Base-by-base conservation (phyloP, 2,113 vertebrate species). In the Limanda limanda region DNA sequence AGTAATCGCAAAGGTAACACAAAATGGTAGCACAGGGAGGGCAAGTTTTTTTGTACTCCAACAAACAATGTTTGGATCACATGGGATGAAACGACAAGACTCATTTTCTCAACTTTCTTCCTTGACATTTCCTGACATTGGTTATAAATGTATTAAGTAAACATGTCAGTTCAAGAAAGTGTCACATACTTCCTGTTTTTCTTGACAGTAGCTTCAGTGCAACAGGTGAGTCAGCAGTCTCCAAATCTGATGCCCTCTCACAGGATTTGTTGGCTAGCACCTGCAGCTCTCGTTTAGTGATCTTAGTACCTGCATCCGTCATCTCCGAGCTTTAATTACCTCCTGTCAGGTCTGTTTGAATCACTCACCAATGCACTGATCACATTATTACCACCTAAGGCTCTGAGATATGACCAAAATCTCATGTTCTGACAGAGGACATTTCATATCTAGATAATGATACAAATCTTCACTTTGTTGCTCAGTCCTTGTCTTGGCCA, bases 321-420 rank as follows among this genome's bases (percentile, higher is more conserved):
- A 45, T 14, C 37, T 18, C 52, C 0, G 8, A 6, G 1, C 25
- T 71, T 63, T 23, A 6, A 63, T 61, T 45, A 55, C 5, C 20
- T 72, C 10, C 42, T 61, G 54, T 69, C 58, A 45, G 63, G 21
- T 62, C 21, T 47, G 87, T 61, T 86, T 69, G 63, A 3, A 62
- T 35, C 1, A 1, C 55, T 61, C 61, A 11, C 56, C 3, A 14
- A 66, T 4, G n/a, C 23, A 23, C 31, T 31, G 31, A 31, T 31
- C 20, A 24, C 15, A 20, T 42, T 0, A 1, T 45, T 63, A 37
- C 7, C 14, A 13, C 9, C 13, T 48, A 4, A 8, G 35, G 37
- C 37, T 45, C n/a, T 8, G 37, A 12, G 0, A 40, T 15, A 24
- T 45, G 60, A 24, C 11, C 35, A 42, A 37, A 63, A 15, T 9